Percentiles rank a stretch among this genome's conserved stretches.
Conservation (phyloP, 2,113 vertebrate species). For the Equus quagga region DNA sequence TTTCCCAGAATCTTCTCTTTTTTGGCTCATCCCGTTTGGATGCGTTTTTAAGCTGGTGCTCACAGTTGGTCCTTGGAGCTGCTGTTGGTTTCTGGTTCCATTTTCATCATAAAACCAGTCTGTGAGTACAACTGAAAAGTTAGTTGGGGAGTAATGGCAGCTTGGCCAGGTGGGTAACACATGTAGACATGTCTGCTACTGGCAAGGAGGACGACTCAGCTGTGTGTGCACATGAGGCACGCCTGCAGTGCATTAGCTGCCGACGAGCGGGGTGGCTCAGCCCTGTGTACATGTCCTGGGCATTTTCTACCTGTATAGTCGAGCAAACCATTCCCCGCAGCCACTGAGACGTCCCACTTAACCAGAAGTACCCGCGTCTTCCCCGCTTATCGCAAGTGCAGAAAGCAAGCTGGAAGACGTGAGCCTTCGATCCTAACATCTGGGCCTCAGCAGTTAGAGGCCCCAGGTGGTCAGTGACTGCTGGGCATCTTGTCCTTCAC, state of each 20-base stretch:
- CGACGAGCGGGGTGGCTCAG: too few species aligned
- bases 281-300: neutral
- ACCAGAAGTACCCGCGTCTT: neutral
- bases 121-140: neutral
- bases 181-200: too few species aligned
- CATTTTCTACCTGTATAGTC: neutral
- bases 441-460: neutral
- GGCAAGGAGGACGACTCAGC: too few species aligned
- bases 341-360: neutral
- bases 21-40: neutral
- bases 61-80: neutral
- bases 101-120: neutral
- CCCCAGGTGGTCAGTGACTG: neutral
- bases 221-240: neutral
- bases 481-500: neutral
- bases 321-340: neutral
- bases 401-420: neutral
- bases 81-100: constrained; percentile 13
- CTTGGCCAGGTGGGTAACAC: neutral
- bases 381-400: neutral
- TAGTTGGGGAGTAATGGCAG: neutral
- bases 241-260: neutral
- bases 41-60: neutral
- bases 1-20: neutral
- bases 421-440: neutral